Percentiles rank a stretch among this genome's conserved stretches.
These are phyloP conservation scores for Zootoca vivipara DNA, from an alignment of 2,113 vertebrate species.

Conservation along the genomic window DNA sequence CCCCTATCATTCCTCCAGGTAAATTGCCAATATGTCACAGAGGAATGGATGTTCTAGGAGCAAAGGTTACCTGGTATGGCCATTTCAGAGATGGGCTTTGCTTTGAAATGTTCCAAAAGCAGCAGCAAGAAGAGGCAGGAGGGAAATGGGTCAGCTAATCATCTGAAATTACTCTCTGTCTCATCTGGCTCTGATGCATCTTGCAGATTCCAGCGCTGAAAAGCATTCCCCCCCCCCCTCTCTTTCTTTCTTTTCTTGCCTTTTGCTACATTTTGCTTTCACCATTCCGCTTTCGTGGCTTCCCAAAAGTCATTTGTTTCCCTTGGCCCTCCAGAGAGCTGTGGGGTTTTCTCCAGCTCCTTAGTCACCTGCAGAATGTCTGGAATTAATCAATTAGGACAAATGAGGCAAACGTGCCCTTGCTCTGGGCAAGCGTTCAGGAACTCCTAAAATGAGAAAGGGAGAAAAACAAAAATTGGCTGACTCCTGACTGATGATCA, in stretches of 20 bases:
- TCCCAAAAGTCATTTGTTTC: neutral
- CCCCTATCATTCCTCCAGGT: neutral
- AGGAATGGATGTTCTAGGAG: too few relatives aligned
- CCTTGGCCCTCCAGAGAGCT: neutral
- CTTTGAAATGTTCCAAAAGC: constrained; percentile 44
- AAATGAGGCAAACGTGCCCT: neutral
- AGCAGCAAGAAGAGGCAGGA: constrained; percentile 22
- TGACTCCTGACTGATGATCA: too few relatives aligned
- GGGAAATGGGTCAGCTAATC: constrained; percentile 38
- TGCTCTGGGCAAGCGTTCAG: neutral
- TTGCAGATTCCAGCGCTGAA: neutral
- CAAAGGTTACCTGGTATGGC: fast-evolving
- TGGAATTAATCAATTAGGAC: neutral
- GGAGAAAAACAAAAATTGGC: too few relatives aligned
- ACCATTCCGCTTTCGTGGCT: too few relatives aligned
- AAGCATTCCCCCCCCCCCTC: constrained; percentile 30
- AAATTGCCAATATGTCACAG: too few relatives aligned
- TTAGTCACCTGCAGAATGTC: neutral
- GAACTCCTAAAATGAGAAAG: neutral
- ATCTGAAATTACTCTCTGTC: constrained; percentile 31
- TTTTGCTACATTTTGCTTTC: neutral
- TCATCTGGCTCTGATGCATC: constrained; percentile 48
- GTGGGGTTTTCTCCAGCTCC: neutral
- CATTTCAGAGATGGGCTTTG: neutral
- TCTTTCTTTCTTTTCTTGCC: constrained; percentile 17